Base-by-base conservation (phyloP, 1,140 invertebrate genomes). In the Steinernema feltiae region DNA sequence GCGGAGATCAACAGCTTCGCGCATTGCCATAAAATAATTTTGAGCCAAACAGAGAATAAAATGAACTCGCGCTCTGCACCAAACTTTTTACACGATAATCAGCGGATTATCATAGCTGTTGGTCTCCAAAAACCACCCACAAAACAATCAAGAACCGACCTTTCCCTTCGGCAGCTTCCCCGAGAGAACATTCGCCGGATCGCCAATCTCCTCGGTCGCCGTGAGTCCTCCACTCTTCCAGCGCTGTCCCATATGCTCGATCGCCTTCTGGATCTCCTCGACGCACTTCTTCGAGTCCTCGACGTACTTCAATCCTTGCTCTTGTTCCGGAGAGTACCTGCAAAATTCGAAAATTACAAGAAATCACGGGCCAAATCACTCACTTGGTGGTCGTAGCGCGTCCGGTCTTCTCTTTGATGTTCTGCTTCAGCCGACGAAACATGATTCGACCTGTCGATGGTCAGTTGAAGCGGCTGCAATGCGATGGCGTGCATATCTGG, bases 141-240 rank as follows among this genome's bases (percentile, higher is more conserved):
- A n/a, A n/a, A 41, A 41, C 7, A 7, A 41, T 41, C 35, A 12
- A 3, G 7, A 63, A 63, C 24, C 24, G 7, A 63, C 53, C 24
- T 63, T 63, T 63, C 24, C 53, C 53, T 63, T 63, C 12, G 53
- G 53, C 53, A 63, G 53, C 24, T 63, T 63, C 24, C 53, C 53
- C 7, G 53, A 63, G 24, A 63, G 12, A 27, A 63, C 53, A 63
- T 27, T 63, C 15, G 53, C 53, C 7, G 53, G 53, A 27, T 63
- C 53, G 53, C 53, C 53, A 27, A 63, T 63, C 53, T 63, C 53
- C 53, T 63, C 53, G 24, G 53, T 63, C 2, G 53, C 15, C 53
- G 53, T 63, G 2, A 63, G 3, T 15, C 53, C 53, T 7, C 53
- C 53, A 27, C 53, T 21, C 24, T 27, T 63, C 53, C 53, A 63